phyloP scores from a whole-genome alignment of 2,888 invertebrate genomes.

The Elmis aenea region DNA sequence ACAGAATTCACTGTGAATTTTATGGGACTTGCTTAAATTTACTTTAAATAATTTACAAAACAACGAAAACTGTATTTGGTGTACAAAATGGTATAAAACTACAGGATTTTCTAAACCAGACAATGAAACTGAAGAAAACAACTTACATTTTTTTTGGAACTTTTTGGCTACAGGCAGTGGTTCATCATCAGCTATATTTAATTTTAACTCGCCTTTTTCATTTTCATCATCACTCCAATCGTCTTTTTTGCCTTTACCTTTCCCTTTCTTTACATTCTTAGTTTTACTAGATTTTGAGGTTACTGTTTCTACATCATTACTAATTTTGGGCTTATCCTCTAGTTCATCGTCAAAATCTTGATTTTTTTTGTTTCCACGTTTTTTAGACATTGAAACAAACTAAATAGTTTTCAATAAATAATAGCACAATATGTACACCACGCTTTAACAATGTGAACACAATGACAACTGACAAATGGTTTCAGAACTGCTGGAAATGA shows the following conservation, averaged over 20 bases:
- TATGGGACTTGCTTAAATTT: too few species aligned
- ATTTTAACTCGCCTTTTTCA: conserved; percentile 23
- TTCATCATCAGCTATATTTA: conserved; percentile 34
- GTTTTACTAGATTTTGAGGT: conserved; percentile 49
- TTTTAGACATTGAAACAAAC: conserved; percentile 64
- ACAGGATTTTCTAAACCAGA: conserved; percentile 16
- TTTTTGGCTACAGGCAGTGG: conserved; percentile 31
- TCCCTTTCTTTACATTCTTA: conserved; percentile 40
- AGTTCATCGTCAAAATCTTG: conserved; percentile 53
- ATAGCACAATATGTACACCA: too few species aligned
- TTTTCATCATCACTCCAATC: conserved; percentile 41
- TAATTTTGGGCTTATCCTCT: conserved; percentile 40
- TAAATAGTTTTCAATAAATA: too few species aligned
- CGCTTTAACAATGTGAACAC: too few species aligned
- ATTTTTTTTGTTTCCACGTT: conserved; percentile 55
- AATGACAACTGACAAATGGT: too few species aligned
- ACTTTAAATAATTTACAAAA: background rate
- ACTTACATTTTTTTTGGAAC: conserved; percentile 34
- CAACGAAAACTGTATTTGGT: background rate
- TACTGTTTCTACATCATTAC: conserved; percentile 38
- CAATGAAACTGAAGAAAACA: conserved; percentile 27
- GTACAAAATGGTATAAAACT: too few species aligned
- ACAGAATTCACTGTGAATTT: too few species aligned
- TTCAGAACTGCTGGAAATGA: too few species aligned
- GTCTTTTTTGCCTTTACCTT: conserved; percentile 35